These are phyloP conservation scores for Lomographa bimaculata DNA, from an alignment of 2,888 invertebrate species.

Conservation along the genomic window DNA sequence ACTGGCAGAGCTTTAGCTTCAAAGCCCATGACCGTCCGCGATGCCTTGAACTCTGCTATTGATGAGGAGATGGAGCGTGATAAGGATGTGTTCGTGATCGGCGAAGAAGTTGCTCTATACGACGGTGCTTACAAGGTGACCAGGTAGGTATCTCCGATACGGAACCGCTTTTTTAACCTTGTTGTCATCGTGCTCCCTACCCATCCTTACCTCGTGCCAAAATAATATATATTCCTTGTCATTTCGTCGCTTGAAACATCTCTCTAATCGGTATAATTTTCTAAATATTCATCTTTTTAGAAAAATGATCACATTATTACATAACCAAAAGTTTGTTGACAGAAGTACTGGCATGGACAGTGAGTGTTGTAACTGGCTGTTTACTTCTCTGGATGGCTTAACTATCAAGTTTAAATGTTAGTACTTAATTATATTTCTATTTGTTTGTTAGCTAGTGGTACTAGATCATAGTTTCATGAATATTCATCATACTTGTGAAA, in stretches of 20 bases:
- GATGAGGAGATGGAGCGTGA: constrained; percentile 98
- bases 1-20: constrained; percentile 62
- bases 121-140: constrained; percentile 99
- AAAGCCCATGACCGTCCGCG: constrained; percentile 95
- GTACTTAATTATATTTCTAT: too few relatives aligned
- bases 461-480: too few relatives aligned
- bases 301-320: constrained; percentile 46
- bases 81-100: constrained; percentile 94
- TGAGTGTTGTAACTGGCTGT: constrained; percentile 14
- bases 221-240: too few relatives aligned
- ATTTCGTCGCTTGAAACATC: too few relatives aligned
- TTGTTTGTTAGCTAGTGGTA: too few relatives aligned
- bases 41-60: constrained; percentile 97
- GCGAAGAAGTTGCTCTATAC: constrained; percentile 99
- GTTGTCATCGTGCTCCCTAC: too few relatives aligned
- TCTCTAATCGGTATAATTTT: too few relatives aligned
- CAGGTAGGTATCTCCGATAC: too few relatives aligned
- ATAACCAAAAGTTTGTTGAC: constrained; percentile 62
- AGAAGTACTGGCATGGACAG: constrained; percentile 34
- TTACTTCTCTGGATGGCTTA: constrained; percentile 7
- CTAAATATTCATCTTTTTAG: too few relatives aligned
- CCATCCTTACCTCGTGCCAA: too few relatives aligned
- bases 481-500: too few relatives aligned
- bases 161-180: constrained; percentile 36
- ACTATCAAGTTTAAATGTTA: constrained; percentile 5